These are phyloP conservation scores for Macrotus californicus DNA, from an alignment of 2,113 vertebrate species.

Conservation along the genomic window DNA sequence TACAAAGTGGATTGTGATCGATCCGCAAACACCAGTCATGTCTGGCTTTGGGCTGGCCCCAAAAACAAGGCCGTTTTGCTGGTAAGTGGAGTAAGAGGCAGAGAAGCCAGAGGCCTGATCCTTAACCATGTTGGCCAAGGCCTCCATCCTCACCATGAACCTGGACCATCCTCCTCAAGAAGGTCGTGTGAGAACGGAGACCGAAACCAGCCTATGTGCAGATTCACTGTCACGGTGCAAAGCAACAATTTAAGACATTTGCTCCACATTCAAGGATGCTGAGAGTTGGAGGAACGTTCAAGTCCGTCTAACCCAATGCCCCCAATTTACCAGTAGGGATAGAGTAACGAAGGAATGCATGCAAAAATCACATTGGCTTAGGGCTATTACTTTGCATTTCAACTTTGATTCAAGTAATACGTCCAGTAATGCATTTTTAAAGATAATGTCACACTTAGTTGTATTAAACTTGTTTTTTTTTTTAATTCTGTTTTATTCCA, in stretches of 20 bases:
- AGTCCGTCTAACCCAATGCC: background rate
- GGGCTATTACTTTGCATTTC: background rate
- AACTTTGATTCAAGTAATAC: background rate
- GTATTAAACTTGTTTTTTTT: background rate
- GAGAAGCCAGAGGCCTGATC: background rate
- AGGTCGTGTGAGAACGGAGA: background rate
- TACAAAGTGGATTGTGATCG: background rate
- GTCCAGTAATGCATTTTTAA: background rate
- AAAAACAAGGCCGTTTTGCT: background rate
- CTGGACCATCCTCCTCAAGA: background rate
- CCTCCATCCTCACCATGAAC: background rate
- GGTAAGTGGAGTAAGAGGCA: background rate
- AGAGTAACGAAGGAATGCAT: background rate
- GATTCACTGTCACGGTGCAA: background rate
- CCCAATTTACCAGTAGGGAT: background rate
- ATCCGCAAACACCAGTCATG: background rate
- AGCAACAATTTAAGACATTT: background rate
- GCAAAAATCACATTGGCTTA: background rate
- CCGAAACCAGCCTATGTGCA: background rate
- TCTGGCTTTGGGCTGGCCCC: background rate
- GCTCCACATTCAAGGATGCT: background rate
- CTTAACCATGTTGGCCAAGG: background rate
- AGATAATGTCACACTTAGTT: background rate
- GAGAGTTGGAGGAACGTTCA: background rate
- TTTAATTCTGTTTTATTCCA: background rate